Conservation (phyloP, 2,888 invertebrate species). For the Lamellibrachia satsuma region DNA sequence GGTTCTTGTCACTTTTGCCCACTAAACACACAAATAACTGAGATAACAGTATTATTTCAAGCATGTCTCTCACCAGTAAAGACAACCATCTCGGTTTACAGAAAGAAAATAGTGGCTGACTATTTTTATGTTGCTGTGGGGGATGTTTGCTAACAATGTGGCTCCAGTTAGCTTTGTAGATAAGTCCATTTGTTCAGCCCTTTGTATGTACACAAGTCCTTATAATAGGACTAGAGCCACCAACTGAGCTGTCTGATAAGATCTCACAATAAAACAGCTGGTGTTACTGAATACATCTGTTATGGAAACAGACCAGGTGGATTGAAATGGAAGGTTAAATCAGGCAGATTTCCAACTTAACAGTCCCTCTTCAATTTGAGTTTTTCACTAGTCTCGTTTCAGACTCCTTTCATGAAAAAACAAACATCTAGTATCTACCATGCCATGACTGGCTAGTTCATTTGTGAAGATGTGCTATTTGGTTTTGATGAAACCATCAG, state of each 20-base stretch:
- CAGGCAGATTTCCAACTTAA: background rate
- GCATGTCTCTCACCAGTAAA: background rate
- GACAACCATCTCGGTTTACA: background rate
- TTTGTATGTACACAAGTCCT: background rate
- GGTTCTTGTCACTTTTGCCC: background rate
- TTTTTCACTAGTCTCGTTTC: too few species aligned
- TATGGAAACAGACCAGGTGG: background rate
- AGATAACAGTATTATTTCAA: background rate
- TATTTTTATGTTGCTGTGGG: background rate
- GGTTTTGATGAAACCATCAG: too few species aligned
- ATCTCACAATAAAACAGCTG: background rate
- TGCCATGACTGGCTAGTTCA: too few species aligned
- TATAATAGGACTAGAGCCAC: background rate
- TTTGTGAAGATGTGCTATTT: too few species aligned
- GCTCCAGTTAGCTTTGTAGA: background rate
- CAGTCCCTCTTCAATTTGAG: background rate
- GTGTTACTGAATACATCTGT: background rate
- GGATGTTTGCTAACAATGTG: background rate
- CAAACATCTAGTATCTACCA: too few species aligned
- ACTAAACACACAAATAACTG: background rate
- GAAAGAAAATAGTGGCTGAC: conserved; percentile 12
- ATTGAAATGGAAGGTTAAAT: background rate
- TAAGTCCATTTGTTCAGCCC: conserved; percentile 9
- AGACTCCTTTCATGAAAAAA: too few species aligned
- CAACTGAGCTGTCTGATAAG: background rate